phyloP scores from a whole-genome alignment of 1,140 invertebrate genomes.

The Drosophila orosa region DNA sequence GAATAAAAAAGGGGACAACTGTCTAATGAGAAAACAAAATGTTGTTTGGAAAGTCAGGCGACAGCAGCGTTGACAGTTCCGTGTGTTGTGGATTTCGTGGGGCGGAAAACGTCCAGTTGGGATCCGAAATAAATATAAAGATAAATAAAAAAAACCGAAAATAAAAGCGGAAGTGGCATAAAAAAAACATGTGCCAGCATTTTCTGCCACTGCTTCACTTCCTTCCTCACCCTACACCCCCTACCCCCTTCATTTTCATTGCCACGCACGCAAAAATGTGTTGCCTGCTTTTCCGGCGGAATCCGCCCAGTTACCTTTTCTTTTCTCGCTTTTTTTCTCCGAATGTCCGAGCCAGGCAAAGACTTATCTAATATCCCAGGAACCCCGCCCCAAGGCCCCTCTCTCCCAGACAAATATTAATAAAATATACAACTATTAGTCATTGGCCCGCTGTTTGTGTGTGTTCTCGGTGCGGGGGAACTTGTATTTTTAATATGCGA shows the following conservation, averaged over 20 bases:
- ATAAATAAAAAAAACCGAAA: slow-evolving; percentile 60
- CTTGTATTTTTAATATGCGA: slow-evolving; percentile 82
- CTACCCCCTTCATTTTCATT: slow-evolving; percentile 40
- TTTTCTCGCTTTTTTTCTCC: not conserved
- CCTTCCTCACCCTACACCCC: not conserved
- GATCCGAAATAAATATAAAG: slow-evolving; percentile 51
- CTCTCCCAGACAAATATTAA: slow-evolving; percentile 73
- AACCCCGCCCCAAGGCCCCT: not conserved
- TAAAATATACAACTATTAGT: slow-evolving; percentile 83
- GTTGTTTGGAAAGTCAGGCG: slow-evolving; percentile 48
- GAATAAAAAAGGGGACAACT: slow-evolving; percentile 16
- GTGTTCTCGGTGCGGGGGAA: slow-evolving; percentile 12
- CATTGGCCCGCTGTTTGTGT: slow-evolving; percentile 65
- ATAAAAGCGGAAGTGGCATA: slow-evolving; percentile 75
- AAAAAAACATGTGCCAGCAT: slow-evolving; percentile 79
- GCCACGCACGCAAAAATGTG: slow-evolving; percentile 79
- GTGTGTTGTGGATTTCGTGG: slow-evolving; percentile 1
- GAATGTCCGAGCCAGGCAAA: slow-evolving; percentile 22
- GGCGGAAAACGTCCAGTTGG: slow-evolving; percentile 11
- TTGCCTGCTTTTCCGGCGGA: slow-evolving; percentile 52
- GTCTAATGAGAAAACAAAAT: slow-evolving; percentile 72
- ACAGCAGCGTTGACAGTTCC: slow-evolving; percentile 53
- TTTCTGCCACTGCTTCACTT: slow-evolving; percentile 32
- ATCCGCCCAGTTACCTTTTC: slow-evolving; percentile 24
- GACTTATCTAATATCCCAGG: slow-evolving; percentile 38